These are phyloP conservation scores for Lytechinus variegatus DNA, from an alignment of 35 echinoderm and acorn worm genomes.

Conservation along the genomic window DNA sequence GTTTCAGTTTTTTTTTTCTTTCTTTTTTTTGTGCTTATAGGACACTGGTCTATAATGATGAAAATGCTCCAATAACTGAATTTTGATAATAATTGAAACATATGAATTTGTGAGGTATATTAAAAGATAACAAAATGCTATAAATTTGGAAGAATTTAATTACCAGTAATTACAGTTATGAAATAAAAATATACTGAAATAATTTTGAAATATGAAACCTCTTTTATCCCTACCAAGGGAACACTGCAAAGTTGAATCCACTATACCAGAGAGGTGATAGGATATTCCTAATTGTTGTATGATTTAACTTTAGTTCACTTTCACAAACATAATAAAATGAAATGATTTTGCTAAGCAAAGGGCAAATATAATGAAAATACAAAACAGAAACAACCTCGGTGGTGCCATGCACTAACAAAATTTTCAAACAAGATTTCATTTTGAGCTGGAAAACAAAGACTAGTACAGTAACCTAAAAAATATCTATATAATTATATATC, in stretches of 20 bases:
- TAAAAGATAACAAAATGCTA: too few species aligned
- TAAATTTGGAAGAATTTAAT: too few species aligned
- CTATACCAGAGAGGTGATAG: background rate
- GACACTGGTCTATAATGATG: too few species aligned
- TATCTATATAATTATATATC: background rate
- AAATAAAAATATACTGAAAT: too few species aligned
- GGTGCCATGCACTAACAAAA: background rate
- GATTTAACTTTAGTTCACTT: background rate
- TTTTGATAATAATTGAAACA: too few species aligned
- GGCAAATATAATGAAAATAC: background rate
- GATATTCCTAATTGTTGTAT: too few species aligned
- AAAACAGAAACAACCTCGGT: background rate
- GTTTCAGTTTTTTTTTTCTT: too few species aligned
- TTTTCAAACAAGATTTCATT: background rate
- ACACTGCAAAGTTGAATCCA: background rate
- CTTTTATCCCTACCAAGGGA: background rate
- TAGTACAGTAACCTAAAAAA: background rate
- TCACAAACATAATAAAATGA: background rate
- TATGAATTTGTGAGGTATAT: too few species aligned
- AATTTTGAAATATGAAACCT: background rate
- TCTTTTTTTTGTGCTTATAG: too few species aligned
- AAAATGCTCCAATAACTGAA: too few species aligned
- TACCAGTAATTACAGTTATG: too few species aligned
- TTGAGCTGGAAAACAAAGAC: background rate
- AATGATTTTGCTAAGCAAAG: background rate